These are phyloP conservation scores for Netelia virgata DNA, from an alignment of 2,888 invertebrate species.

Conservation along the genomic window DNA sequence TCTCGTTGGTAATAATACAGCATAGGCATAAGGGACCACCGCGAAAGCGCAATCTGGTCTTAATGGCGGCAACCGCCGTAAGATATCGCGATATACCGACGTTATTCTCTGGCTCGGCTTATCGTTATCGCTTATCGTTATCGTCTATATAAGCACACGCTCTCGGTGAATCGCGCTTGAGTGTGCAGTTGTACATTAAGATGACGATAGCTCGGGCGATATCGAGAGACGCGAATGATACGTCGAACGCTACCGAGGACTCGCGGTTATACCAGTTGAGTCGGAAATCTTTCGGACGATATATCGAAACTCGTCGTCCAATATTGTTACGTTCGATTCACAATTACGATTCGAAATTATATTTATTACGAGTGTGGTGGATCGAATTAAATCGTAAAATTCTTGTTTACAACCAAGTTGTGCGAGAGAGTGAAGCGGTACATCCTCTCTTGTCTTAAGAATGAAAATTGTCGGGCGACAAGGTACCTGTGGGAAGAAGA, in stretches of 20 bases:
- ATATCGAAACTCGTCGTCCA: no score
- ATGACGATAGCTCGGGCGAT: conserved; percentile 46
- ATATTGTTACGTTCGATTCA: no score
- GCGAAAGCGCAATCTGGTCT: conserved; percentile 79
- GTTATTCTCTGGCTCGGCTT: conserved; percentile 32
- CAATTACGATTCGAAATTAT: no score
- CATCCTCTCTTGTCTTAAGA: conserved; percentile 68
- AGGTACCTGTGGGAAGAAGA: conserved; percentile 47
- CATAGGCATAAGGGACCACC: conserved; percentile 79
- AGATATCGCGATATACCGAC: conserved; percentile 74
- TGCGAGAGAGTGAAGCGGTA: conserved; percentile 44
- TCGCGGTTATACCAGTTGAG: no score
- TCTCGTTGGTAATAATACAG: conserved; percentile 79
- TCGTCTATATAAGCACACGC: background rate
- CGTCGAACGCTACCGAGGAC: conserved; percentile 18
- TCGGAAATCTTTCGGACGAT: no score
- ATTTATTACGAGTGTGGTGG: no score
- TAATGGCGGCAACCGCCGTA: conserved; percentile 79
- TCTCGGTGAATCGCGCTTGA: conserved; percentile 21
- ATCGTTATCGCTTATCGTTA: background rate
- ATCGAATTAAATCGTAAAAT: background rate
- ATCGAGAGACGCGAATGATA: conserved; percentile 53
- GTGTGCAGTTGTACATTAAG: conserved; percentile 12
- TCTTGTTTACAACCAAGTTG: background rate
- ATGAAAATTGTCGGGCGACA: conserved; percentile 79